Base-by-base conservation (phyloP, 2,888 invertebrate genomes). In the Melinaea menophilus region DNA sequence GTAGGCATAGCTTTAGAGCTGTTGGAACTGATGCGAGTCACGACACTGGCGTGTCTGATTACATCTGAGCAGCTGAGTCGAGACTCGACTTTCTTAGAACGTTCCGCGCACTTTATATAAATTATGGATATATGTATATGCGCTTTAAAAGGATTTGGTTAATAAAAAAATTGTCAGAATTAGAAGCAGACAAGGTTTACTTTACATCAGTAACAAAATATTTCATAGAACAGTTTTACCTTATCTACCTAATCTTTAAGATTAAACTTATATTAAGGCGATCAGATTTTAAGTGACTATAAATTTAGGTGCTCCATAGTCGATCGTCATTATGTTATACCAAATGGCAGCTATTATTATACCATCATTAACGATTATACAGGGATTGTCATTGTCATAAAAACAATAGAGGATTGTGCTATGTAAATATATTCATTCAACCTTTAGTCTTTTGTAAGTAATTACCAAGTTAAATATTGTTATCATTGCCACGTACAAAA, bases 401-500 rank as follows among this genome's bases (percentile, higher is more conserved):
- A 61, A 65, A 67, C 65, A 67, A 67, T 62, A 64, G 64, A 62
- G 13, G 59, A 56, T 58, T 62, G 62, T 56, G 62, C 56, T 60
- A 65, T 58, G 59, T 60, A 62, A 59, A 63, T 62, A 54, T 54
- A 37, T 55, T 54, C 62, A 64, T 60, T 69, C 70, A 65, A 70
- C 72, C 71, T 72, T 70, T 69, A 69, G 67, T 67, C 71, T 31
- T 51, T 51, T 51, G 54, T 56, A 41, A 56, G 63, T 65, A 60
- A 70, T 72, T 72, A 71, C 62, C 67, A 70, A 71, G 70, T 71
- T 65, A 68, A 71, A 71, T 71, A 55, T 57, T 60, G 65, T 66
- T 64, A 65, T 63, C 65, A 66, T 70, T 64, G 71, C 65, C 63
- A 65, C 65, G 66, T 63, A 63, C 63, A 68, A 66, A 68, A 68